Evolutionary conservation across 2,797 vertebrate species (phyloP).

Genomic region (Threskiornis aethiopicus): DNA sequence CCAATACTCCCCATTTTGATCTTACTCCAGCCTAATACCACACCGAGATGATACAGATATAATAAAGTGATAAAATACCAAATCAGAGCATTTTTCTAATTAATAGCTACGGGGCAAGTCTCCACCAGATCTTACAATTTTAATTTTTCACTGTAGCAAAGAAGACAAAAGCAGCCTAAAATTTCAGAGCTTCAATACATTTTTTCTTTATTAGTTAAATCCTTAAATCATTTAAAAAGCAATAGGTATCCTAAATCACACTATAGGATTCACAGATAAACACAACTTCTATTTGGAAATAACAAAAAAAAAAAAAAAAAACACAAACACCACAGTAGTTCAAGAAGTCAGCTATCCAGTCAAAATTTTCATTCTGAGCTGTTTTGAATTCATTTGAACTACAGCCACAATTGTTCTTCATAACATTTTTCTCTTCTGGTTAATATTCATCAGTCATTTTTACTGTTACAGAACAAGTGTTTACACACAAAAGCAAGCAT

Average conservation of each 20-base stretch:
- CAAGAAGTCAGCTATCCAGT: background rate
- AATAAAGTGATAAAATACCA: background rate
- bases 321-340: background rate
- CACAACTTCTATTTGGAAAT: background rate
- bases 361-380: background rate
- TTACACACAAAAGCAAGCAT: constrained; percentile 16
- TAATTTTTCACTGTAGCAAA: background rate
- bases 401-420: background rate
- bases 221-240: background rate
- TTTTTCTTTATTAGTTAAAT: background rate
- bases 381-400: background rate
- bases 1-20: background rate
- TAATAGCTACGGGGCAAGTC: background rate
- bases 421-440: background rate
- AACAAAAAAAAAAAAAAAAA: background rate
- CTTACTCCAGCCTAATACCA: background rate
- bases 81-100: background rate
- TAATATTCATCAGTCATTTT: constrained; percentile 38
- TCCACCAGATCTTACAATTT: background rate
- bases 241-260: background rate
- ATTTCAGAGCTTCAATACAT: background rate
- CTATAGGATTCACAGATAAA: background rate
- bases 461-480: background rate
- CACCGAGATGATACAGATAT: background rate
- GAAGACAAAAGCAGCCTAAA: background rate